These are phyloP conservation scores for Gymnogyps californianus DNA, from an alignment of 2,113 vertebrate species.

Conservation along the genomic window DNA sequence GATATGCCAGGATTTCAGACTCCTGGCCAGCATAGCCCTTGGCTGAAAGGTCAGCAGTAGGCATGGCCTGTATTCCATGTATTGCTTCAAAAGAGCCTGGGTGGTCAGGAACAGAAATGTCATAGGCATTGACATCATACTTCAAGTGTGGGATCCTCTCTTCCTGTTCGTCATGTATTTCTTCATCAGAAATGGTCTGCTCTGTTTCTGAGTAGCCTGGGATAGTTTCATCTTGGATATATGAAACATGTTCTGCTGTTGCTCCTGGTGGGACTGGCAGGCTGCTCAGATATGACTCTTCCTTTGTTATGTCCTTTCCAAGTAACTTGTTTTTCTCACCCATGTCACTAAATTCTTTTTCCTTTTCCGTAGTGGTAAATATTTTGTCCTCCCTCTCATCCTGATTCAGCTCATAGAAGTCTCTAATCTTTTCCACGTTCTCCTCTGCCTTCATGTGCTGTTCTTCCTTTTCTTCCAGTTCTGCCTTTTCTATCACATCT, in stretches of 20 bases:
- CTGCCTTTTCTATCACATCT: conserved; percentile 91
- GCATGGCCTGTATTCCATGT: conserved; percentile 76
- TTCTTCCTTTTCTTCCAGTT: conserved; percentile 89
- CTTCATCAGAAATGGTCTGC: conserved; percentile 96
- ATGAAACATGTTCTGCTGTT: conserved; percentile 86
- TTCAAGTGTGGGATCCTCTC: conserved; percentile 86
- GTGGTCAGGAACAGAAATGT: conserved; percentile 85
- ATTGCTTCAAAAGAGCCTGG: conserved; percentile 83
- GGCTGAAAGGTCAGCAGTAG: conserved; percentile 65
- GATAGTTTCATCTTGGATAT: conserved; percentile 97
- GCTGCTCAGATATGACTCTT: conserved; percentile 76
- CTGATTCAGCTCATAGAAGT: conserved; percentile 48
- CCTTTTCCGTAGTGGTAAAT: neutral
- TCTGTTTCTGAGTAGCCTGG: conserved; percentile 96
- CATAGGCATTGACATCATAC: conserved; percentile 82
- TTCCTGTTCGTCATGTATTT: conserved; percentile 92
- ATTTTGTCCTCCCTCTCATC: neutral
- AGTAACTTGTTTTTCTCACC: conserved; percentile 51
- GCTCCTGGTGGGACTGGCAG: conserved; percentile 74
- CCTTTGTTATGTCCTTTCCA: conserved; percentile 73
- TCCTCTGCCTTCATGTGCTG: conserved; percentile 65
- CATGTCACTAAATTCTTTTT: conserved; percentile 17
- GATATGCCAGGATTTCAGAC: conserved; percentile 81
- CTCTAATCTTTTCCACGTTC: conserved; percentile 49
- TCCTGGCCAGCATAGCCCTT: conserved; percentile 81